Conservation (phyloP, 2,113 vertebrate genomes). For the Euleptes europaea region DNA sequence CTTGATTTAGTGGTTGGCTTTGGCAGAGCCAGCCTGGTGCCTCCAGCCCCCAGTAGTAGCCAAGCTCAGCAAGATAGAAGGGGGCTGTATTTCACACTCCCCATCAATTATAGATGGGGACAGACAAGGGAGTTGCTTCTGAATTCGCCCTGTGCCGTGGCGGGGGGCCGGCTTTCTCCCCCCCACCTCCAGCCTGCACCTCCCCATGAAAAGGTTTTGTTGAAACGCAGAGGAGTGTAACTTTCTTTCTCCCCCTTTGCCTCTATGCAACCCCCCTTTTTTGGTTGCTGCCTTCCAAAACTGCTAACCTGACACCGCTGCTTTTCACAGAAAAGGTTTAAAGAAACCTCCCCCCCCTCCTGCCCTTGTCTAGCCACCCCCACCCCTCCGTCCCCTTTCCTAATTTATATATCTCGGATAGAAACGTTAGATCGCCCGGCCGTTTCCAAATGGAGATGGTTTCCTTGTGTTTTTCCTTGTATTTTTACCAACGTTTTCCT, state of each 20-base stretch:
- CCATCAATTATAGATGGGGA: constrained; percentile 75
- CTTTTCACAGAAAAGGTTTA: constrained; percentile 27
- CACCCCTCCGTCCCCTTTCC: background rate
- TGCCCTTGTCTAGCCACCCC: background rate
- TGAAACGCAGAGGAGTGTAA: constrained; percentile 59
- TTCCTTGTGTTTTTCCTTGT: background rate
- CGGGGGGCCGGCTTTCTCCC: constrained; percentile 9
- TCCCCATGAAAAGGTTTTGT: constrained; percentile 22
- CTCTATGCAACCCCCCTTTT: background rate
- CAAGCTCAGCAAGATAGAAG: constrained; percentile 44
- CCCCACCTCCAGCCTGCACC: constrained; percentile 8
- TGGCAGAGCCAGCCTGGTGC: constrained; percentile 20
- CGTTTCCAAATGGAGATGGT: constrained; percentile 24
- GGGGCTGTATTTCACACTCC: constrained; percentile 56
- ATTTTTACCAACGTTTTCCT: no score
- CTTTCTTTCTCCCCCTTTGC: constrained; percentile 46
- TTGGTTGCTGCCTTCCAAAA: background rate
- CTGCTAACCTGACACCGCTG: constrained; percentile 37
- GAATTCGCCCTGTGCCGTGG: constrained; percentile 47
- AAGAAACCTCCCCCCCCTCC: background rate
- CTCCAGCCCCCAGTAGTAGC: constrained; percentile 40
- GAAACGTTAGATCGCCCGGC: constrained; percentile 47
- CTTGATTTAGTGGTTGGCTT: constrained; percentile 45
- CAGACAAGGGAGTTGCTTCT: constrained; percentile 63
- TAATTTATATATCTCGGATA: constrained; percentile 37